Evolutionary conservation across 2,888 invertebrate genomes (phyloP), one percentile per base, ranked within the genome.

Genomic region (Cryptosula pallasiana): DNA sequence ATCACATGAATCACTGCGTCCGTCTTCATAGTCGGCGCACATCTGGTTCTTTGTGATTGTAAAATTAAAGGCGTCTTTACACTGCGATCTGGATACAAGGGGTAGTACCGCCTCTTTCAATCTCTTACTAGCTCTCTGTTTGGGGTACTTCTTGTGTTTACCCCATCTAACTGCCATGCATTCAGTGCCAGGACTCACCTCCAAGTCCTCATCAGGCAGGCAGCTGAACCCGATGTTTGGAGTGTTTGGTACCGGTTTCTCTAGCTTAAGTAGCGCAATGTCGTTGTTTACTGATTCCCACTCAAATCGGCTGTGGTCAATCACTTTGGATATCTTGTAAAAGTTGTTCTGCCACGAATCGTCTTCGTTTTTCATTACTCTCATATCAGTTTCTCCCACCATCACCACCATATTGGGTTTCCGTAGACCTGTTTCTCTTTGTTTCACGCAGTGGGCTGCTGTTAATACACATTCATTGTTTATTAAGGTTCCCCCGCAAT

Each of bases 71-170:
- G 93, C 92, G 27, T 89, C 89, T 54, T 90, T 89, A 79, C 95
- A 96, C 25, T 89, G 89, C 3, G 89, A 88, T 81, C 90, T 89
- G 55, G 90, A 89, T 58, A 95, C 93, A 45, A 95, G 91, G 0
- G 95, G 95, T 71, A 95, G 91, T 86, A 91, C 90, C 25, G 94
- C 94, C 86, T 96, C 94, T 78, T 93, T 93, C 29, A 96, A 87
- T 9, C 70, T 23, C 32, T 36, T 54, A 29, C 70, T 70, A 27
- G 45, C 23, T 45, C 45, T 9, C 25, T 54, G 45, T 36, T 54
- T 36, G 2, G 70, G 45, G 25, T 36, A 70, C 45, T 36, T 54
- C 45, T 54, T 36, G 45, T 25, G n/a, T 25, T 70, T 70, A 16
- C 70, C 70, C 70, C 70, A 70, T 13, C 70, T 45, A 9, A 70